These are phyloP conservation scores for Lepilemur septentrionalis DNA, from an alignment of 2,797 vertebrate species.

Conservation along the genomic window DNA sequence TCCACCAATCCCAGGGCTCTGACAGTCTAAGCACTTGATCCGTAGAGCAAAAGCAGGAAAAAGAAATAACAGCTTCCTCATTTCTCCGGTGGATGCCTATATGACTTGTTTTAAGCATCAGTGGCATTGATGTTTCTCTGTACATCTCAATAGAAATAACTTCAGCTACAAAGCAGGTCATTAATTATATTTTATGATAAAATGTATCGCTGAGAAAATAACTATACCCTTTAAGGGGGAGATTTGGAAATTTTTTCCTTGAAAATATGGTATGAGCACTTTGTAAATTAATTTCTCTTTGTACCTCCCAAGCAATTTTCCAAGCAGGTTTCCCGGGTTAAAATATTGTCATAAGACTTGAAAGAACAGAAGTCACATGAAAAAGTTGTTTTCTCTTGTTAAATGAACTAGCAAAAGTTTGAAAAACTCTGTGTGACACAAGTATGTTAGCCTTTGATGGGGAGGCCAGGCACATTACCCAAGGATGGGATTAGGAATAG, in stretches of 20 bases:
- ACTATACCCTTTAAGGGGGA: background rate
- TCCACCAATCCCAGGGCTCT: background rate
- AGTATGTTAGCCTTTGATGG: background rate
- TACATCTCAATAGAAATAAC: slow-evolving; percentile 4
- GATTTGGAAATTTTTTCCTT: background rate
- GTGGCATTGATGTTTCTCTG: background rate
- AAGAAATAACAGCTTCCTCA: background rate
- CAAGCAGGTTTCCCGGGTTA: slow-evolving; percentile 15
- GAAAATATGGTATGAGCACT: background rate
- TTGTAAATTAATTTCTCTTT: slow-evolving; percentile 16
- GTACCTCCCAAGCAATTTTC: slow-evolving; percentile 6
- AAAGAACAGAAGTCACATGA: background rate
- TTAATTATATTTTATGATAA: slow-evolving; percentile 40
- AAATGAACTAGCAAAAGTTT: background rate
- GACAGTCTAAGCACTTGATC: background rate
- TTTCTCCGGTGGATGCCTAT: background rate
- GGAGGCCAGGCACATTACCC: background rate
- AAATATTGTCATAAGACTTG: background rate
- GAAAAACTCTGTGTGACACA: background rate
- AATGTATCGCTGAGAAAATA: background rate
- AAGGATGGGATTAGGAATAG: background rate
- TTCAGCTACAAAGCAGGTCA: background rate
- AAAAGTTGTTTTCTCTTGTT: background rate
- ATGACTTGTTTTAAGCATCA: background rate
- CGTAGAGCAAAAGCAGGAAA: background rate